A percentile compares a stretch with the other conserved stretches of the same genome.
Conservation (phyloP, 2,888 invertebrate genomes). For the Agriopis aurantiaria region DNA sequence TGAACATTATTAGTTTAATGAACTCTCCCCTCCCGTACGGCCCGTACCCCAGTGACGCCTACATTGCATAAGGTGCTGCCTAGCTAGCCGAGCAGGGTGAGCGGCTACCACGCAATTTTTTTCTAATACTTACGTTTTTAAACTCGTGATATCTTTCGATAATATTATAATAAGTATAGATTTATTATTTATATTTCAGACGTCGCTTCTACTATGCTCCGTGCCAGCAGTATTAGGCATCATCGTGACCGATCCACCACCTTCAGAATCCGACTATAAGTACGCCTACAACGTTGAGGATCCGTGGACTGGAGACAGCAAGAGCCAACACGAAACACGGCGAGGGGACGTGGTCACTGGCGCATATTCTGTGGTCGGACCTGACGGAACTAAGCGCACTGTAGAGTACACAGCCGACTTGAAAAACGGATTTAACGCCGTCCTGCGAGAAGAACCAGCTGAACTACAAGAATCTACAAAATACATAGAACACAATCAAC, state of each 20-base stretch:
- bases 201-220: slow-evolving; percentile 47
- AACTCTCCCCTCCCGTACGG: no score
- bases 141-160: no score
- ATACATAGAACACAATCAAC: slow-evolving; percentile 21
- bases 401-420: slow-evolving; percentile 83
- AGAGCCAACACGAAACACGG: slow-evolving; percentile 75
- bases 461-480: not conserved
- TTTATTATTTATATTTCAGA: slow-evolving; percentile 24
- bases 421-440: slow-evolving; percentile 83
- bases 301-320: slow-evolving; percentile 80
- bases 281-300: slow-evolving; percentile 84
- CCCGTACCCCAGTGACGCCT: no score
- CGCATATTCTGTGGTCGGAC: slow-evolving; percentile 76
- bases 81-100: no score
- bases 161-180: no score
- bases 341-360: slow-evolving; percentile 75
- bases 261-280: slow-evolving; percentile 72
- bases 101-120: no score
- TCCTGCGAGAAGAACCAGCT: slow-evolving; percentile 76
- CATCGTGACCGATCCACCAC: slow-evolving; percentile 74
- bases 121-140: no score
- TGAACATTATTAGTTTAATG: no score
- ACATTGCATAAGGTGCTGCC: no score
- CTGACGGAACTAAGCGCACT: slow-evolving; percentile 77
- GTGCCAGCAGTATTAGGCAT: slow-evolving; percentile 63